Evolutionary conservation across 1,140 invertebrate species (phyloP), one percentile per base, ranked within the genome.

Genomic region (Drosophila sulfurigaster): DNA sequence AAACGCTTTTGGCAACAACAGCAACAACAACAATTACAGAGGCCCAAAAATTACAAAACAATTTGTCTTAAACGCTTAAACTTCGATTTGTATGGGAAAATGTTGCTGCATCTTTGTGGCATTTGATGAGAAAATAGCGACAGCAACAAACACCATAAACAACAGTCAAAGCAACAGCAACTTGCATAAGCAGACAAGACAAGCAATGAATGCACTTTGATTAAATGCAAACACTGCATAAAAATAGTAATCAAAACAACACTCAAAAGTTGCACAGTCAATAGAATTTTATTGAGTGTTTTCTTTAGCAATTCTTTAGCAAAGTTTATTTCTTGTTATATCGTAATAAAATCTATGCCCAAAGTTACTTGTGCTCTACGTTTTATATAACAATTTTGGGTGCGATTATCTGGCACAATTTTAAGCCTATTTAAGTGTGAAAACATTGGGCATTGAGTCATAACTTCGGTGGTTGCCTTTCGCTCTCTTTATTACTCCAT

Each of bases 81-180:
- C 38, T 69, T 80, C 78, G 74, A 88, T 75, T 78, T 81, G 68
- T 78, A 72, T 88, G 85, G 80, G 83, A 89, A 87, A 89, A 89
- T 81, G 58, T 79, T 67, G 67, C 57, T 65, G 77, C 73, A 79
- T 78, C 72, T 71, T 66, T 56, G 62, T 80, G 63, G 75, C 52
- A 65, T 58, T 54, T 78, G 68, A 85, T 70, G 65, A 20, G 74
- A 78, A 86, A 80, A 72, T 67, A 72, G 43, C 59, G 62, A 20
- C 65, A 59, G 52, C 63, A 52, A 20, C 46, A 38, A 38, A 25
- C 35, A 64, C 38, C 45, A 56, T 8, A 28, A 59, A 52, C 54
- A 43, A 65, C 38, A 49, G 35, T 15, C 11, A 58, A 25, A 41
- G 11, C 20, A 20, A 15, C 15, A 11, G 38, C 11, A 16, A 15